phyloP scores from a whole-genome alignment of 2,888 invertebrate genomes.

The Drosophila quinaria region DNA sequence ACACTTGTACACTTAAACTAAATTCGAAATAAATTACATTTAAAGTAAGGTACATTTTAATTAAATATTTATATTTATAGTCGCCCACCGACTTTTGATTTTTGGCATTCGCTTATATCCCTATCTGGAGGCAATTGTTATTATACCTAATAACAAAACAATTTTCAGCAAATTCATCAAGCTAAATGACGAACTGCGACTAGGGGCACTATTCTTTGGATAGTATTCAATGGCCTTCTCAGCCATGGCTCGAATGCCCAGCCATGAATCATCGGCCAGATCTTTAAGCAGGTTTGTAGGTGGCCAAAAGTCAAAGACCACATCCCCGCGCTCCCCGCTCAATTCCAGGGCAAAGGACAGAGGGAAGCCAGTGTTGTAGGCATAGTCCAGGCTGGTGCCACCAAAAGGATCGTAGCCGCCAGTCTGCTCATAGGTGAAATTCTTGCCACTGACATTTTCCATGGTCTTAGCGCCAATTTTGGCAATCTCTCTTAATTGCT shows the following conservation, averaged over 20 bases:
- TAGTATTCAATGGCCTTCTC: slow-evolving; percentile 68
- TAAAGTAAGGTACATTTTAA: neutral
- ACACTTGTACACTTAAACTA: no score
- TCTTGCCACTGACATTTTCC: slow-evolving; percentile 67
- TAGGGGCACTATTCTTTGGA: slow-evolving; percentile 12
- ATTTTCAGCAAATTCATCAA: slow-evolving; percentile 20
- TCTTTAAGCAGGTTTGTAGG: slow-evolving; percentile 87
- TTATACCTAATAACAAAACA: slow-evolving; percentile 1
- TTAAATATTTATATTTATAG: neutral
- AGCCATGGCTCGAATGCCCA: slow-evolving; percentile 83
- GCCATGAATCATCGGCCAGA: slow-evolving; percentile 88
- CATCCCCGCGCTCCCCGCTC: slow-evolving; percentile 86
- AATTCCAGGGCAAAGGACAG: slow-evolving; percentile 89
- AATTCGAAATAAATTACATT: no score
- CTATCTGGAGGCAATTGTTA: slow-evolving; percentile 7
- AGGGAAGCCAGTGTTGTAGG: slow-evolving; percentile 87
- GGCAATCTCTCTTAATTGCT: slow-evolving; percentile 35
- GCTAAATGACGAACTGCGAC: neutral
- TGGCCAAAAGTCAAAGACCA: slow-evolving; percentile 87
- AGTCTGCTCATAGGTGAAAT: slow-evolving; percentile 80
- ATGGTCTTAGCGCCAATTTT: slow-evolving; percentile 25
- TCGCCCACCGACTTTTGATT: neutral
- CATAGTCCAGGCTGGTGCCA: slow-evolving; percentile 90
- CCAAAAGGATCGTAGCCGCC: slow-evolving; percentile 86
- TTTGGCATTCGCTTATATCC: no score